phyloP scores from a whole-genome alignment of 2,113 vertebrate species.

The Hemiprocne comata region DNA sequence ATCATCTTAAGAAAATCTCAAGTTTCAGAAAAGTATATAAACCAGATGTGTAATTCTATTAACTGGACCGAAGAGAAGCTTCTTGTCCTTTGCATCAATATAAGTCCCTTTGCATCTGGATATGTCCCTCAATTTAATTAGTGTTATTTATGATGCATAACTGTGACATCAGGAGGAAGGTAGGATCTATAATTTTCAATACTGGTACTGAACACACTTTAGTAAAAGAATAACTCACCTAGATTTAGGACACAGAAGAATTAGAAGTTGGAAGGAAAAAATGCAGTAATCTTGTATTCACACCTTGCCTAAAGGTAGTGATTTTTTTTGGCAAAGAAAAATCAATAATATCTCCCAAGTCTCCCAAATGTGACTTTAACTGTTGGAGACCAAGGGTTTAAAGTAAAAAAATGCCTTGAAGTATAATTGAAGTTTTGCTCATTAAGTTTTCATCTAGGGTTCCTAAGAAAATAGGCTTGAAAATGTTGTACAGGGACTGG shows the following conservation, averaged over 20 bases:
- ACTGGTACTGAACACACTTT: background rate
- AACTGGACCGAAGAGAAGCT: background rate
- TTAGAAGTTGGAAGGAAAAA: slow-evolving; percentile 14
- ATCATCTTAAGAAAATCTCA: background rate
- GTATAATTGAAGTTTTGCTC: slow-evolving; percentile 54
- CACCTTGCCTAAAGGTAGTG: background rate
- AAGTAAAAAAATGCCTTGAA: background rate
- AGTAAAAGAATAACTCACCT: background rate
- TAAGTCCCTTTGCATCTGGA: background rate
- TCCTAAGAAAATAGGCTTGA: slow-evolving; percentile 18
- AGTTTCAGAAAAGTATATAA: background rate
- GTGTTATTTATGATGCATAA: background rate
- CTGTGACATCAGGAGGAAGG: background rate
- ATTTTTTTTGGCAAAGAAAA: background rate
- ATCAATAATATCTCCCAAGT: slow-evolving; percentile 29
- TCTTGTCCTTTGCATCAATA: background rate
- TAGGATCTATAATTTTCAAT: background rate
- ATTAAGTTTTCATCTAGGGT: slow-evolving; percentile 30
- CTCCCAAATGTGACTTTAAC: slow-evolving; percentile 17
- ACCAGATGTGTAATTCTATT: background rate
- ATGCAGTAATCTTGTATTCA: background rate
- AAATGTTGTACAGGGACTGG: background rate
- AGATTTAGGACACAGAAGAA: background rate
- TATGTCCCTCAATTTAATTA: background rate
- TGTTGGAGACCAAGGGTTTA: background rate